A percentile compares a stretch with the other conserved stretches of the same genome.
Evolutionary conservation across 2,888 invertebrate species (phyloP).

Genomic region (Lathronympha strigana): DNA sequence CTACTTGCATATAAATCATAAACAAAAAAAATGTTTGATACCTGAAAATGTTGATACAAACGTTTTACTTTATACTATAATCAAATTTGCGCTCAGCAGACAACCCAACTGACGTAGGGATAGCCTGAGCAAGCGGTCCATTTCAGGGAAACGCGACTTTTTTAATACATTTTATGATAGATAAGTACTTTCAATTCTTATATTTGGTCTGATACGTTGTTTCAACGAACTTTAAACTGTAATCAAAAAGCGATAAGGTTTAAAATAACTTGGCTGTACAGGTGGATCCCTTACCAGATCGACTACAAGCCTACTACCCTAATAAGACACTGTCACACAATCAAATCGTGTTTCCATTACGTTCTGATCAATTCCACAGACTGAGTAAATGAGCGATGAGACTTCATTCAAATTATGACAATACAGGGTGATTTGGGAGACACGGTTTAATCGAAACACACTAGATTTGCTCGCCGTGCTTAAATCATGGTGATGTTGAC

Average conservation of each 20-base stretch:
- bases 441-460: not conserved
- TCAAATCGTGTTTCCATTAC: conserved; percentile 50
- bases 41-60: too few relatives aligned
- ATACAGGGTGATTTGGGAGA: conserved; percentile 6
- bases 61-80: too few relatives aligned
- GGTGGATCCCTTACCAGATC: conserved; percentile 15
- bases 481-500: too few relatives aligned
- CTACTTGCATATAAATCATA: too few relatives aligned
- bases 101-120: too few relatives aligned
- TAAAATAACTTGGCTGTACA: not conserved
- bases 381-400: conserved; percentile 10
- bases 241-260: not conserved
- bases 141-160: too few relatives aligned
- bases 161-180: too few relatives aligned
- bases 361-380: conserved; percentile 38
- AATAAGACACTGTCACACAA: conserved; percentile 65
- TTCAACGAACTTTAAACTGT: not conserved
- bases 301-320: conserved; percentile 48
- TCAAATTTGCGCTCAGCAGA: too few relatives aligned
- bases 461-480: not conserved
- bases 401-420: conserved; percentile 6
- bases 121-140: too few relatives aligned
- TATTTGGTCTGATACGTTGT: too few relatives aligned
- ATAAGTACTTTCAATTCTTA: too few relatives aligned
- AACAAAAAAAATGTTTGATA: too few relatives aligned